Conservation (phyloP, 2,797 vertebrate species). For the Pteronotus mesoamericanus region DNA sequence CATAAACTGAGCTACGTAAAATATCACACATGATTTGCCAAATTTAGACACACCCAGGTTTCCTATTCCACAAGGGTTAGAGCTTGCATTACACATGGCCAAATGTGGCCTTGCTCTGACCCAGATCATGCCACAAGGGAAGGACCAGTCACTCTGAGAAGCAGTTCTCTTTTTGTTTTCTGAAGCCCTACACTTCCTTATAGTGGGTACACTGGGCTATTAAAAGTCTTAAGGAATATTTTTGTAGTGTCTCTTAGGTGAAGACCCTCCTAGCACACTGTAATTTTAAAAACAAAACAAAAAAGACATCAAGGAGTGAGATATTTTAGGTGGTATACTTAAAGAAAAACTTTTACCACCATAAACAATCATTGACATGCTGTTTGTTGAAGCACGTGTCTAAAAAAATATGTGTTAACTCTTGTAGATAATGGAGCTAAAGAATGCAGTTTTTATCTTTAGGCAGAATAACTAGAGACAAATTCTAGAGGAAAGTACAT, state of each 20-base stretch:
- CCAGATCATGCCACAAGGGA: slow-evolving; percentile 20
- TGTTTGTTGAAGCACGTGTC: slow-evolving; percentile 74
- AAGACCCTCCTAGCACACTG: not conserved
- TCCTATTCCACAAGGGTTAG: slow-evolving; percentile 43
- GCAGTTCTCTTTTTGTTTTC: not conserved
- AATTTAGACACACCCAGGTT: slow-evolving; percentile 9
- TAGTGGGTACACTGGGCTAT: not conserved
- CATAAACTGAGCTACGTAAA: not conserved
- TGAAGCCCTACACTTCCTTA: slow-evolving; percentile 32
- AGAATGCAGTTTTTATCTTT: slow-evolving; percentile 65
- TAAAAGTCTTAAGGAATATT: slow-evolving; percentile 22
- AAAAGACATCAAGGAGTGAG: slow-evolving; percentile 44
- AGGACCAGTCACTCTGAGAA: not conserved
- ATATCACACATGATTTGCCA: not conserved
- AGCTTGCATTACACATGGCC: slow-evolving; percentile 47
- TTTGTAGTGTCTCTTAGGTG: slow-evolving; percentile 47
- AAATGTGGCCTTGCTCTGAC: slow-evolving; percentile 71
- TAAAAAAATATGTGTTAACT: slow-evolving; percentile 48
- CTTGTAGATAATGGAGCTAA: slow-evolving; percentile 51
- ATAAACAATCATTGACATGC: slow-evolving; percentile 60
- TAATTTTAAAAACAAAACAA: not conserved
- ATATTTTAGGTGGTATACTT: slow-evolving; percentile 27
- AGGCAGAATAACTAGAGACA: slow-evolving; percentile 31
- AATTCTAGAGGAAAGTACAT: slow-evolving; percentile 28
- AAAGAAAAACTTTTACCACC: slow-evolving; percentile 64